A percentile compares a stretch with the other conserved stretches of the same genome.
phyloP scores from a whole-genome alignment of 2,113 vertebrate genomes.

The Muntiacus reevesi region DNA sequence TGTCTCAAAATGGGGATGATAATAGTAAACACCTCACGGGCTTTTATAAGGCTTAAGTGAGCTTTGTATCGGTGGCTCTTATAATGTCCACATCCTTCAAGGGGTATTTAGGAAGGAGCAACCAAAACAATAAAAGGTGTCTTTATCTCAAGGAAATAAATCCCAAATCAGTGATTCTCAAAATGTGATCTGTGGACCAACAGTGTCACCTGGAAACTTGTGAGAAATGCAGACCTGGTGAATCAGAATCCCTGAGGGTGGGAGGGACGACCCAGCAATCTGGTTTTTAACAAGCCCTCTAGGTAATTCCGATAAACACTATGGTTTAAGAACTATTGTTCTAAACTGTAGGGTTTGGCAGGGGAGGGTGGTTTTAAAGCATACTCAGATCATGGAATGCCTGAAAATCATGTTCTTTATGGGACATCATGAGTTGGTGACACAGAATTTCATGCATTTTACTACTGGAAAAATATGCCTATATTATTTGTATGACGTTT shows the following conservation, averaged over 20 bases:
- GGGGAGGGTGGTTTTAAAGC: background rate
- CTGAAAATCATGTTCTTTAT: slow-evolving; percentile 3
- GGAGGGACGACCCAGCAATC: background rate
- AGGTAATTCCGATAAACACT: background rate
- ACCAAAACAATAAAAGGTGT: background rate
- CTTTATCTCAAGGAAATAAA: slow-evolving; percentile 8
- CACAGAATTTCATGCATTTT: background rate
- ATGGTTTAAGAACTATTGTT: background rate
- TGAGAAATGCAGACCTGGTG: background rate
- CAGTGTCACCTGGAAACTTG: background rate
- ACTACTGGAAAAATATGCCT: background rate
- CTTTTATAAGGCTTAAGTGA: background rate
- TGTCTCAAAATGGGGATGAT: background rate
- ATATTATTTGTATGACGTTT: background rate
- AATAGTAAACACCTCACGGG: background rate
- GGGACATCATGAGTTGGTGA: background rate
- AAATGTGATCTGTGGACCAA: background rate
- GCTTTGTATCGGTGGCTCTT: background rate
- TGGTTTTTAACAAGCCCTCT: background rate
- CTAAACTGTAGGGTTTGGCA: background rate
- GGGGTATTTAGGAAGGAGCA: background rate
- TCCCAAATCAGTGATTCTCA: background rate
- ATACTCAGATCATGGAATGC: background rate
- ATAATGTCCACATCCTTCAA: background rate
- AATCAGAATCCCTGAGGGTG: background rate